Base-by-base conservation (phyloP, 2,888 invertebrate species). In the Macrophya alboannulata region DNA sequence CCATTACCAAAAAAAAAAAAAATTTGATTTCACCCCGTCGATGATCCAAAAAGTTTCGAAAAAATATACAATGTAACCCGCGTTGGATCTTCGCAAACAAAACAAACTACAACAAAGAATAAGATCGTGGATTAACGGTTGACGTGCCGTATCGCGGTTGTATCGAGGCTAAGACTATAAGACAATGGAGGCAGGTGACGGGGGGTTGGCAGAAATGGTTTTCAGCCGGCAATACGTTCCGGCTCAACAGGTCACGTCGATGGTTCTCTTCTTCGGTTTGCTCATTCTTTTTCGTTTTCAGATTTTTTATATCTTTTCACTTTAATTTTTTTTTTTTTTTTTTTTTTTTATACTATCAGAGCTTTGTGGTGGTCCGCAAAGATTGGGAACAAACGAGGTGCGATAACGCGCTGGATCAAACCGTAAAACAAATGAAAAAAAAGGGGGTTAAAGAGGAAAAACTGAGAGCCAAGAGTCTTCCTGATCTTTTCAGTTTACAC, bases 91-190 rank as follows among this genome's bases (percentile, higher is more conserved):
- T 17, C 68, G 37, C 68, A 21, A 62, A 62, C 21, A 48, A 31
- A 51, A 55, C 77, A 55, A 77, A 51, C 51, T 88, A 88, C 86
- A 31, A 86, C 85, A 25, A 89, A 90, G 89, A 89, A 87, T 87
- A 89, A 86, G 88, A 90, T 90, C 17, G 17, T 88, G 89, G 89
- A 90, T 90, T 90, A 90, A 88, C 88, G 86, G 87, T 86, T 85
- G 87, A 81, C 89, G 90, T 90, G 90, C 88, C 88, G 87, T 90
- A 90, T 90, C 90, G 87, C 88, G 85, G 71, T 79, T 85, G 40
- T 88, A 89, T 88, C 88, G 87, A 79, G n/a, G n/a, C 21, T 79
- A 12, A 37, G 79, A 79, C 40, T 62, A 40, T 77, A 59, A 62
- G 51, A 40, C 79, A 9, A 10, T 15, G 82, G 84, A 82, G 86